Evolutionary conservation across 2,797 vertebrate species (phyloP).

Genomic region (Phataginus tricuspis): DNA sequence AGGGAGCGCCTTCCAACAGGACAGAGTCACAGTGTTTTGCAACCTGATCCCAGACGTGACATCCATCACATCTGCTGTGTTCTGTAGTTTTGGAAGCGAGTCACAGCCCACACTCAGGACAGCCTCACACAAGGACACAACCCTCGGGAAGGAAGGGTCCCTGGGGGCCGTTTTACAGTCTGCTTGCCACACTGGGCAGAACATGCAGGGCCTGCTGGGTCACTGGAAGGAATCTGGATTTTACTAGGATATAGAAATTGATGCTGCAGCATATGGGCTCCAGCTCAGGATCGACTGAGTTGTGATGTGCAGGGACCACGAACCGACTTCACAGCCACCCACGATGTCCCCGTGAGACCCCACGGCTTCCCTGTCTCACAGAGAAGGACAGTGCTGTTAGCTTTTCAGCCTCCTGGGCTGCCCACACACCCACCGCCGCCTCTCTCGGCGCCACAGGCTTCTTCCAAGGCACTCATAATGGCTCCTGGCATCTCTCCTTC

Average conservation of each 20-base stretch:
- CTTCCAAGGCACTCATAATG: too few species aligned
- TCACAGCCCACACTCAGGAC: background rate
- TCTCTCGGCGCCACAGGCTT: background rate
- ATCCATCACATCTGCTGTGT: background rate
- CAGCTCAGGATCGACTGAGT: background rate
- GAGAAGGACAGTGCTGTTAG: background rate
- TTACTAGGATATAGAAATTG: background rate
- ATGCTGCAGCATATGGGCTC: too few species aligned
- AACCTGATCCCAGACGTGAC: background rate
- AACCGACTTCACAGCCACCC: fast-evolving
- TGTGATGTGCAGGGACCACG: fast-evolving
- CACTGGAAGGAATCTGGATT: background rate
- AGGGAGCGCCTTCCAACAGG: background rate
- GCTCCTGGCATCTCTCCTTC: background rate
- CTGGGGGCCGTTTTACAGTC: too few species aligned
- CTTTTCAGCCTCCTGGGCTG: background rate
- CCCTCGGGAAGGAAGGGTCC: background rate
- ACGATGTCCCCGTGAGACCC: background rate
- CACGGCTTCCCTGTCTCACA: background rate
- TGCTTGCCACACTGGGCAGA: background rate
- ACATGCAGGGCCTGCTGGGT: fast-evolving
- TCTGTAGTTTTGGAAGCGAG: background rate
- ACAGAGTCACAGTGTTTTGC: background rate
- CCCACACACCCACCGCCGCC: too few species aligned
- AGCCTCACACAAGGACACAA: background rate